Evolutionary conservation across 2,113 vertebrate genomes (phyloP).

Genomic region (Chrysemys picta): DNA sequence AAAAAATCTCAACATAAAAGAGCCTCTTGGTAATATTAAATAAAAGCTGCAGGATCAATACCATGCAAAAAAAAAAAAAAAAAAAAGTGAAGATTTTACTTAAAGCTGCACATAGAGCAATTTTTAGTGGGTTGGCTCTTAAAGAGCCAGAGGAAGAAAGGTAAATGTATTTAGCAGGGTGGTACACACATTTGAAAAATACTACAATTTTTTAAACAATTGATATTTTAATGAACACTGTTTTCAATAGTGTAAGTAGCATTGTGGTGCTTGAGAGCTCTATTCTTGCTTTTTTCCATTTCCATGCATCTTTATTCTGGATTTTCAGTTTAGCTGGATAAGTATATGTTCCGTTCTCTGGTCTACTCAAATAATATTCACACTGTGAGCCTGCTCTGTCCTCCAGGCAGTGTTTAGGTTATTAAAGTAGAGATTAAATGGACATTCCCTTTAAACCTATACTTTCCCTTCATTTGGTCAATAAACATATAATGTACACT

Average conservation of each 20-base stretch:
- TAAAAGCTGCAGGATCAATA: constrained; percentile 77
- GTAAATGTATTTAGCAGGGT: constrained; percentile 48
- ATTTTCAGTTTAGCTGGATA: constrained; percentile 44
- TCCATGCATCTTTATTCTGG: background rate
- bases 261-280: constrained; percentile 50
- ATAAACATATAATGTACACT: background rate
- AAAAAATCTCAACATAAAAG: constrained; percentile 84
- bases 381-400: background rate
- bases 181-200: constrained; percentile 71
- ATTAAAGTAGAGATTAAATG: constrained; percentile 3
- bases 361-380: background rate
- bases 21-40: constrained; percentile 81
- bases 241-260: constrained; percentile 40
- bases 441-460: background rate
- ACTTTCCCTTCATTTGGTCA: background rate
- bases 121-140: constrained; percentile 71
- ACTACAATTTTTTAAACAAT: constrained; percentile 71
- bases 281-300: constrained; percentile 19
- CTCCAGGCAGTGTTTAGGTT: constrained; percentile 20
- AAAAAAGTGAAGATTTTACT: constrained; percentile 65
- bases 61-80: constrained; percentile 73
- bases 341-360: background rate
- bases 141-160: constrained; percentile 69
- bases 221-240: constrained; percentile 38
- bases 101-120: constrained; percentile 74